Conservation (phyloP, 2,797 vertebrate species). For the Prionace glauca region DNA sequence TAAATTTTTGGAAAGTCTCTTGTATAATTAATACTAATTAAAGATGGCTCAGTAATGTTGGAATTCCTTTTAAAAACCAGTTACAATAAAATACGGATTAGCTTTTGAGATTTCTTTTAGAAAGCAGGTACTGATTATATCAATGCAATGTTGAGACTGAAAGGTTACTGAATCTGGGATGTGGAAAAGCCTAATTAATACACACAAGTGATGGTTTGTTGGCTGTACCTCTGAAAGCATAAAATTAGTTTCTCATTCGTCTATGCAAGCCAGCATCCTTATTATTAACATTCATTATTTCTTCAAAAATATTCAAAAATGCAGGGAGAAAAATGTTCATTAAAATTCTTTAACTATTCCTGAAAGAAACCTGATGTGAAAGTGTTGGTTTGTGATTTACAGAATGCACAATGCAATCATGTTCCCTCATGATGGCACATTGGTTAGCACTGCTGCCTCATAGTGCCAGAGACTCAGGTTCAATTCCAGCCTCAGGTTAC, state of each 20-base stretch:
- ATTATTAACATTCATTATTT: neutral
- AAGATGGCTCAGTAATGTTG: neutral
- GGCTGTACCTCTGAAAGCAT: neutral
- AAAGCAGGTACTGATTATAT: neutral
- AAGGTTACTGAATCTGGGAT: neutral
- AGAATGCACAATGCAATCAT: neutral
- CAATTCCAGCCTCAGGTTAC: too few relatives aligned
- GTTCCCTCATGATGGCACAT: neutral
- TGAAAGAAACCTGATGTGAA: neutral
- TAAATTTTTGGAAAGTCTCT: neutral
- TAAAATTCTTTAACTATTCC: neutral
- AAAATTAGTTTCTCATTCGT: neutral
- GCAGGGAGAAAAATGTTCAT: too few relatives aligned
- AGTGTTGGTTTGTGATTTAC: neutral
- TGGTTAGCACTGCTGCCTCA: too few relatives aligned
- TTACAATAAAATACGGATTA: neutral
- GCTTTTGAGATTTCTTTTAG: neutral
- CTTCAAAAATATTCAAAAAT: neutral
- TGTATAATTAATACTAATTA: constrained; percentile 4
- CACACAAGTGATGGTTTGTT: neutral
- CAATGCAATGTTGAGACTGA: neutral
- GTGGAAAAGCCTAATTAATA: neutral
- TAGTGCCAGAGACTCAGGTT: too few relatives aligned
- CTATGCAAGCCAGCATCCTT: neutral
- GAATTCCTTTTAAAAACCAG: neutral